A percentile compares a stretch with the other conserved stretches of the same genome.
Evolutionary conservation across 2,113 vertebrate genomes (phyloP).

Genomic region (Hemibagrus wyckioides): DNA sequence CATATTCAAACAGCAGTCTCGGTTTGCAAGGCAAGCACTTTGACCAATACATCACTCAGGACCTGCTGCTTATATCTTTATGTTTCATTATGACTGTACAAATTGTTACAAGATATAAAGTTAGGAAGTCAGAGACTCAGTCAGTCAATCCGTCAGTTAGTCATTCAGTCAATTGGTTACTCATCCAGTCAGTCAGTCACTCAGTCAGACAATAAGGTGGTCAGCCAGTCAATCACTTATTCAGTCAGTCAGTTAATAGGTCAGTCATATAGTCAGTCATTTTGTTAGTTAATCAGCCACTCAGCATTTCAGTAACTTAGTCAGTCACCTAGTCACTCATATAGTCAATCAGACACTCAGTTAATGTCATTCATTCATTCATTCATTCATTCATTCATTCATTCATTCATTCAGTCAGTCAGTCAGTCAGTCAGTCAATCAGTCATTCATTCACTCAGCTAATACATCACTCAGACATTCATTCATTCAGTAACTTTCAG

Average conservation of each 20-base stretch:
- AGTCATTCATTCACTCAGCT: background rate
- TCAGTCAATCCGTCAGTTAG: background rate
- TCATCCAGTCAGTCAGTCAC: background rate
- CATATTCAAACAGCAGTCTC: too few species aligned
- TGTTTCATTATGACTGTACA: too few species aligned
- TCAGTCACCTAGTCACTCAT: background rate
- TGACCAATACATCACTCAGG: background rate
- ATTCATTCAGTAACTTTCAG: too few species aligned
- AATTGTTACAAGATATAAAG: background rate
- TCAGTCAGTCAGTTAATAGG: background rate
- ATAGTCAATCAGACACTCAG: background rate
- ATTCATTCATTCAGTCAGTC: background rate
- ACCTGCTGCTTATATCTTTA: too few species aligned
- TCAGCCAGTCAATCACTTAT: background rate
- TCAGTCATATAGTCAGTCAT: background rate
- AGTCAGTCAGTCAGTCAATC: background rate
- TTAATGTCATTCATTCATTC: background rate
- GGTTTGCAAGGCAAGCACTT: background rate
- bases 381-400: background rate
- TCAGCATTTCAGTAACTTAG: background rate
- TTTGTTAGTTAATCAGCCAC: background rate
- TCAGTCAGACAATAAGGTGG: background rate
- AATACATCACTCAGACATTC: too few species aligned
- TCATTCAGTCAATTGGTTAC: background rate
- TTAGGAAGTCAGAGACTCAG: background rate